Percentiles rank a stretch among this genome's conserved stretches.
Conservation (phyloP, 2,797 vertebrate species). For the Muscicapa comitata region DNA sequence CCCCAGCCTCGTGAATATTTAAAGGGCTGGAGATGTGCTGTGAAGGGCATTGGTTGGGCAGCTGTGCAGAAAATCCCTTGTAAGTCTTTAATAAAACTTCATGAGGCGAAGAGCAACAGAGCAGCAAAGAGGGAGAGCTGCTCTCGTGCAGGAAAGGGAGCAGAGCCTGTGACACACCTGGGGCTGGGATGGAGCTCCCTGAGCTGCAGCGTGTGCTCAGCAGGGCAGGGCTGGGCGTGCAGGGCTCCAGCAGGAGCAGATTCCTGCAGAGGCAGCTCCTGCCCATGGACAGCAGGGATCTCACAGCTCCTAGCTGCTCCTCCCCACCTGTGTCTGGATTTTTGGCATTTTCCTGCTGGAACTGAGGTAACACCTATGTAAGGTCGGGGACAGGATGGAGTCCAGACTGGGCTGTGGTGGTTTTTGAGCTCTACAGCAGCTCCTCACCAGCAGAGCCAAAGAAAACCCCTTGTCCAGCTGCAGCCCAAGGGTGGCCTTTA, state of each 20-base stretch:
- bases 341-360: not conserved
- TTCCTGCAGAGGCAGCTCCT: not conserved
- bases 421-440: not conserved
- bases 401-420: rapidly evolving
- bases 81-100: not conserved
- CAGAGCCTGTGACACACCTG: not conserved
- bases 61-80: conserved; percentile 3
- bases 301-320: not conserved
- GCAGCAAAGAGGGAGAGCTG: not conserved
- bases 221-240: not conserved
- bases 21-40: conserved; percentile 23
- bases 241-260: not conserved
- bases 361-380: no score
- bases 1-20: conserved; percentile 39
- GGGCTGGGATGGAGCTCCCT: not conserved
- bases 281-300: not conserved
- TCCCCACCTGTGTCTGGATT: not conserved
- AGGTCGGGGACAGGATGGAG: not conserved
- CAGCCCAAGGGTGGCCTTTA: not conserved
- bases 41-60: conserved; percentile 40
- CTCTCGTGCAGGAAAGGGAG: not conserved
- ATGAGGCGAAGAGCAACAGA: not conserved
- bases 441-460: not conserved
- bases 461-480: rapidly evolving
- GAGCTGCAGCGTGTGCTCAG: not conserved